phyloP scores from a whole-genome alignment of 2,797 vertebrate species.

The Sylvilagus floridanus region DNA sequence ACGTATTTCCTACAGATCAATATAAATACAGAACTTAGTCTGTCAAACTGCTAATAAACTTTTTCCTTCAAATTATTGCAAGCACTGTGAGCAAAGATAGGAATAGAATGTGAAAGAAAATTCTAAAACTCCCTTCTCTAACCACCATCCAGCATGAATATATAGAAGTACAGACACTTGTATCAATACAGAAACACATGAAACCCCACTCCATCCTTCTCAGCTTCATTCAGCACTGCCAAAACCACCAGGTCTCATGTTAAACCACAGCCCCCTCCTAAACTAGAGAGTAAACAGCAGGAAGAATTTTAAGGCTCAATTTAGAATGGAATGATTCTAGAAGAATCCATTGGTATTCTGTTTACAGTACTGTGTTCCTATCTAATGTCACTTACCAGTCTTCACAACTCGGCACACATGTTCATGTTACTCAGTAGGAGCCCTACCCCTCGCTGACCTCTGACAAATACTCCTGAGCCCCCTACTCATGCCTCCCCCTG shows the following conservation, averaged over 20 bases:
- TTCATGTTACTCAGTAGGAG: constrained; percentile 5
- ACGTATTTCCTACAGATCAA: not conserved
- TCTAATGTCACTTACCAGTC: constrained; percentile 4
- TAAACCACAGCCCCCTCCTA: not conserved
- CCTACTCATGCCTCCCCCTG: not conserved
- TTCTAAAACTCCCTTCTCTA: not conserved
- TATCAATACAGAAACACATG: not conserved
- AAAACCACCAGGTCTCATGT: not conserved
- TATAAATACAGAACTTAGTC: not conserved
- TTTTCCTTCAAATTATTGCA: not conserved
- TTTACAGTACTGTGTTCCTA: constrained; percentile 30
- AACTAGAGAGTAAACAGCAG: not conserved
- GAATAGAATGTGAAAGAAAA: not conserved
- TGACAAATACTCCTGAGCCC: not conserved
- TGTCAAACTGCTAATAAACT: not conserved
- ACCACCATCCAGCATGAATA: not conserved
- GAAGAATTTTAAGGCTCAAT: constrained; percentile 32
- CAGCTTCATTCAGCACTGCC: not conserved
- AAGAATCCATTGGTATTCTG: constrained; percentile 21
- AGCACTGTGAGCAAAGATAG: not conserved
- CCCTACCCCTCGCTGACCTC: not conserved
- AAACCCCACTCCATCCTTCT: not conserved
- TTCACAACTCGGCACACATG: not conserved
- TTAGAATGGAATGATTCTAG: constrained; percentile 20
- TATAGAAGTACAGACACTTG: not conserved